Conservation (phyloP, 2,797 vertebrate species). For the Borostomias antarcticus region DNA sequence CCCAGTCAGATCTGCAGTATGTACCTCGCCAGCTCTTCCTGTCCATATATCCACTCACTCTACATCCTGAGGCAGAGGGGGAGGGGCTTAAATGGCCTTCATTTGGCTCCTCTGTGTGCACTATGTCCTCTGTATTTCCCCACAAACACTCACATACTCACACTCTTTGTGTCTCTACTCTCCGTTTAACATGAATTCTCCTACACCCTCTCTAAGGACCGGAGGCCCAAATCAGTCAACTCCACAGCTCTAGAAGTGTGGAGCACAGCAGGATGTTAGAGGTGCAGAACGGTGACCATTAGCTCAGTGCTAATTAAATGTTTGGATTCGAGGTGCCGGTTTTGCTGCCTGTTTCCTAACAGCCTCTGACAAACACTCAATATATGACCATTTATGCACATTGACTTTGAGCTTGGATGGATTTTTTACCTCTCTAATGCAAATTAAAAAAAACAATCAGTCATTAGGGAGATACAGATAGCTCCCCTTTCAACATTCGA, state of each 20-base stretch:
- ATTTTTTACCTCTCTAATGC: constrained; percentile 21
- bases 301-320: constrained; percentile 52
- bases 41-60: constrained; percentile 9
- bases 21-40: not conserved
- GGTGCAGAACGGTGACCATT: constrained; percentile 32
- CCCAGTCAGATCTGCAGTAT: constrained; percentile 51
- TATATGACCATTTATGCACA: constrained; percentile 34
- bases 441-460: not conserved
- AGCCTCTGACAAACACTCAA: constrained; percentile 38
- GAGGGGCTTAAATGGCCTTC: constrained; percentile 41
- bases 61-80: constrained; percentile 25
- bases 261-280: constrained; percentile 42
- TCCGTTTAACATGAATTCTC: not conserved
- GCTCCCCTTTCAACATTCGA: not conserved
- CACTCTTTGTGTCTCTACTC: not conserved
- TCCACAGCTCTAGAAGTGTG: no score
- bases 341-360: constrained; percentile 24
- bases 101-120: constrained; percentile 26
- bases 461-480: not conserved
- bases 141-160: constrained; percentile 10
- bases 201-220: no score
- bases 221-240: no score
- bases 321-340: constrained; percentile 34
- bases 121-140: constrained; percentile 11
- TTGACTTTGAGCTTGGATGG: constrained; percentile 25